Base-by-base conservation (phyloP, 2,797 vertebrate genomes). In the Gymnodraco acuticeps region DNA sequence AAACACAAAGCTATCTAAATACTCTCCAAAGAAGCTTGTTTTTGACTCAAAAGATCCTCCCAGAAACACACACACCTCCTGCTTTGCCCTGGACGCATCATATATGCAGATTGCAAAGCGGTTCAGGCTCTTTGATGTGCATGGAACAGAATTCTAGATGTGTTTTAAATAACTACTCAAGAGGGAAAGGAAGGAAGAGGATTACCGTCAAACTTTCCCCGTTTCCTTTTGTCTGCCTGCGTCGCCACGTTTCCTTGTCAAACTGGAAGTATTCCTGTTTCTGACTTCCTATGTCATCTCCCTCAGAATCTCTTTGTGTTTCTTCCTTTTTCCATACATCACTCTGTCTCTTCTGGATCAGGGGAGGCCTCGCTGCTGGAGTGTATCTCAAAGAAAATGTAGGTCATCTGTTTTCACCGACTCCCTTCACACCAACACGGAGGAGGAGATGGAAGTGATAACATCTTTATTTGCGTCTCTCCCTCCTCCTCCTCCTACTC, bases 111-210 rank as follows among this genome's bases (percentile, higher is more conserved):
- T 92, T 81, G 82, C 79, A 89, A 84, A 89, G 89, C 87, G 71
- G 87, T 53, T 82, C 88, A 66, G 85, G 75, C 82, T 87, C 94
- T 95, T 94, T 95, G 92, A 95, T 94, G 91, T 92, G 87, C 89
- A 86, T 75, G 72, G 89, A 91, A 85, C 81, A 85, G 92, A 94
- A 93, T 94, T 94, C 75, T 87, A 90, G 88, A 95, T 94, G 93
- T 88, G 86, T 89, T 93, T 94, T 93, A 94, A 90, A 84, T 93
- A 94, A 94, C 88, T 53, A 42, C 83, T 76, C n/a, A 61, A 84
- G 86, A 82, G 82, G 84, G 77, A 85, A 38, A 85, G 89, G 80
- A 77, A 82, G 67, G 80, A 76, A 86, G 88, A 89, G 90, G 89
- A 93, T 94, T 89, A 93, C 85, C 41, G 81, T 90, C 91, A 81